Percentiles rank a stretch among this genome's conserved stretches.
These are phyloP conservation scores for Atopsyche davidsoni DNA, from an alignment of 1,140 invertebrate genomes.

Conservation along the genomic window DNA sequence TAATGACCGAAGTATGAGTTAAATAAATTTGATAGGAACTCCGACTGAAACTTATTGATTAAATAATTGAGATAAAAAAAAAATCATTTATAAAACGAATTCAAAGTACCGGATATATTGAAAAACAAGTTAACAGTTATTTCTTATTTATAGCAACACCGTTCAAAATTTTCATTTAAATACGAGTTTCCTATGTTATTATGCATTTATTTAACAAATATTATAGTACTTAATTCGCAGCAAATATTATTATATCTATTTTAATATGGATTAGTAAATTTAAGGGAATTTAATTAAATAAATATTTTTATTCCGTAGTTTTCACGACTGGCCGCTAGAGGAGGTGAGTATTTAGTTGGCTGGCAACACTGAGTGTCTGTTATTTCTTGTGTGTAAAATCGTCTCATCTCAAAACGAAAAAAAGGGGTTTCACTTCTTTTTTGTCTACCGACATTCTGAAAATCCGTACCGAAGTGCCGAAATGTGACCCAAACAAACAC, in stretches of 20 bases:
- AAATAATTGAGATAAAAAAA: too few relatives aligned
- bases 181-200: not conserved
- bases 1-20: too few relatives aligned
- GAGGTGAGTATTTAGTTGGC: not conserved
- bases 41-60: too few relatives aligned
- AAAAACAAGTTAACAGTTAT: too few relatives aligned
- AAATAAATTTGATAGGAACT: too few relatives aligned
- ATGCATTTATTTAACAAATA: not conserved
- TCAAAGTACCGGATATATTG: too few relatives aligned
- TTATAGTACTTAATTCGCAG: not conserved
- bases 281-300: not conserved
- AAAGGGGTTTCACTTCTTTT: constrained; percentile 10
- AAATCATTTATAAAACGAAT: too few relatives aligned
- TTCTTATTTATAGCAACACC: too few relatives aligned
- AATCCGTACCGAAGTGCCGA: constrained; percentile 8
- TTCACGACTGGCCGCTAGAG: not conserved
- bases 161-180: not conserved
- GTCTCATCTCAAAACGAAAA: constrained; percentile 22
- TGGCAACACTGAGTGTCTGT: constrained; percentile 18
- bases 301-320: not conserved
- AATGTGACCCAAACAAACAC: constrained; percentile 16
- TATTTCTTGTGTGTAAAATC: constrained; percentile 12
- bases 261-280: not conserved
- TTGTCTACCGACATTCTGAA: constrained; percentile 19
- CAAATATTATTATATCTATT: not conserved